These are phyloP conservation scores for Siniperca chuatsi DNA, from an alignment of 2,113 vertebrate genomes.

Conservation along the genomic window DNA sequence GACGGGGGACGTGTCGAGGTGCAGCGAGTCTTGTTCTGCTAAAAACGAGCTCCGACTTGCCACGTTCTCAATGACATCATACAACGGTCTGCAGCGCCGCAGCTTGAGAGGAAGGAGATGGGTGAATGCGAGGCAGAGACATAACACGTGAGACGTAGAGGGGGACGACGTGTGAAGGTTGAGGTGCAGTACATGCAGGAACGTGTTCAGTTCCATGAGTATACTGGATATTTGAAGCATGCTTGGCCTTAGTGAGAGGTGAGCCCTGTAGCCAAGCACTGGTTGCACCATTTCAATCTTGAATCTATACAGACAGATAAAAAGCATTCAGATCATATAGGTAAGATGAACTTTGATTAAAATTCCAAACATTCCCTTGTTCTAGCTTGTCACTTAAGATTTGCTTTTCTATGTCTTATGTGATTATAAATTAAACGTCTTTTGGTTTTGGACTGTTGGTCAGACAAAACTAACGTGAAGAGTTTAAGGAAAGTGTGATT, in stretches of 20 bases:
- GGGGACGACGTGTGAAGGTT: slow-evolving; percentile 1
- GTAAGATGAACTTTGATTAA: not conserved
- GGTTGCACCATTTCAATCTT: not conserved
- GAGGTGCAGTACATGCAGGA: slow-evolving; percentile 37
- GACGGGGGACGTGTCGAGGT: slow-evolving; percentile 35
- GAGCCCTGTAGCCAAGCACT: not conserved
- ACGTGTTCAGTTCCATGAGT: not conserved
- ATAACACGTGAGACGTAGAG: not conserved
- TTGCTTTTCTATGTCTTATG: not conserved
- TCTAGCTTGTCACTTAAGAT: not conserved
- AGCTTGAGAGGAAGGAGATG: slow-evolving; percentile 16
- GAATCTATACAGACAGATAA: not conserved
- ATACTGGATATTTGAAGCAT: not conserved
- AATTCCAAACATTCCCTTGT: not conserved
- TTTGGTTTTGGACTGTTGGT: not conserved
- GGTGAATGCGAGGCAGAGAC: slow-evolving; percentile 11
- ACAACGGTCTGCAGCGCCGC: slow-evolving; percentile 12
- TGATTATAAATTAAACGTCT: not conserved
- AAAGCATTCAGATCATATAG: not conserved
- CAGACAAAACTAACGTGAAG: not conserved
- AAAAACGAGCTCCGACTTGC: slow-evolving; percentile 41
- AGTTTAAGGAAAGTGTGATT: not conserved
- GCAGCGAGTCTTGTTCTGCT: slow-evolving; percentile 41
- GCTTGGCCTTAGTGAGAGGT: not conserved
- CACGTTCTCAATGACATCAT: slow-evolving; percentile 39